A percentile compares a stretch with the other conserved stretches of the same genome.
Conservation (phyloP, 2,113 vertebrate species). For the Apteryx owenii region DNA sequence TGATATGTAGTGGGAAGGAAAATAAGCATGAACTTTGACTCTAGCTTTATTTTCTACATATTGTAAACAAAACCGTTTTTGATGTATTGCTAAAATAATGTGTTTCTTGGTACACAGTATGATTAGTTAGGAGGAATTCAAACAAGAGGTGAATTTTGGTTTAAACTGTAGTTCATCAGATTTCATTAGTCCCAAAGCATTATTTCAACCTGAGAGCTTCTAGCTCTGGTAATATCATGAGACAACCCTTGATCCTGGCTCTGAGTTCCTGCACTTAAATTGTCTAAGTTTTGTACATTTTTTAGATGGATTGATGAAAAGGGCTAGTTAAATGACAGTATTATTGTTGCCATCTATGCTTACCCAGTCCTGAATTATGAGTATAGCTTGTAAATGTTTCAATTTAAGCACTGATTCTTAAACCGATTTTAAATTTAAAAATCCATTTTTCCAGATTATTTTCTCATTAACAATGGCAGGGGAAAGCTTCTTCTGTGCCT, state of each 20-base stretch:
- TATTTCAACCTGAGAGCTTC: not conserved
- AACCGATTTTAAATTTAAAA: not conserved
- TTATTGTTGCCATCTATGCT: not conserved
- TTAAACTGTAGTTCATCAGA: not conserved
- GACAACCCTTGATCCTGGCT: not conserved
- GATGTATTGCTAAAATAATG: not conserved
- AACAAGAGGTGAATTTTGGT: not conserved
- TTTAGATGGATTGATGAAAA: not conserved
- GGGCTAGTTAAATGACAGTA: not conserved
- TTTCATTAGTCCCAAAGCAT: not conserved
- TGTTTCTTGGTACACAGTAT: not conserved
- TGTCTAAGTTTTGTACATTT: not conserved
- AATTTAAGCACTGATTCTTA: not conserved
- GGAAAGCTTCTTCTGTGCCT: not conserved
- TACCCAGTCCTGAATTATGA: not conserved
- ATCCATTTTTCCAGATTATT: not conserved
- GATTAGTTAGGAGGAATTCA: not conserved
- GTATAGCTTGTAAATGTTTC: not conserved
- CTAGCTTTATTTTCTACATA: not conserved
- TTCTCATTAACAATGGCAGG: not conserved
- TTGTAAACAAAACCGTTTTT: not conserved
- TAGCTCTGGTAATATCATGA: not conserved
- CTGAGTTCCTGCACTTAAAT: not conserved
- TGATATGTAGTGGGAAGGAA: not conserved
- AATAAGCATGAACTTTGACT: not conserved